These are phyloP conservation scores for Calyptomena viridis DNA, from an alignment of 2,113 vertebrate species.

Conservation along the genomic window DNA sequence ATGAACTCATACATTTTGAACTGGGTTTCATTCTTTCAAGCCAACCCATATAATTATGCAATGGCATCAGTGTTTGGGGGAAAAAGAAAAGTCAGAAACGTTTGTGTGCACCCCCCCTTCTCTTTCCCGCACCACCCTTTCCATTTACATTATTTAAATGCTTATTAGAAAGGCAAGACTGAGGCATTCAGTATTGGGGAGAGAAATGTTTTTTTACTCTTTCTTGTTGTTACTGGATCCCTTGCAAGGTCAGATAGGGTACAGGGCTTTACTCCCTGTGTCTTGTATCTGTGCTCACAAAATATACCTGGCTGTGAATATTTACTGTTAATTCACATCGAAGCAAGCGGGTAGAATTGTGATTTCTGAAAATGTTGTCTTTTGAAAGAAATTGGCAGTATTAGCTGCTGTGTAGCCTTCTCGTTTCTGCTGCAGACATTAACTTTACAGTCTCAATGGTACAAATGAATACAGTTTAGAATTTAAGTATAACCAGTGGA, in stretches of 20 bases:
- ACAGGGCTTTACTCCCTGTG: neutral
- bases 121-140: slow-evolving; percentile 12
- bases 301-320: neutral
- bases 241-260: slow-evolving; percentile 41
- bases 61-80: slow-evolving; percentile 53
- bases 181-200: neutral
- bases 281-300: slow-evolving; percentile 1
- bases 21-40: slow-evolving; percentile 75
- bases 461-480: neutral
- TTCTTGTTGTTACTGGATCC: neutral
- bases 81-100: slow-evolving; percentile 48
- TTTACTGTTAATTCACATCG: neutral
- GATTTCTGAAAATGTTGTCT: neutral
- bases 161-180: slow-evolving; percentile 12
- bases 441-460: neutral
- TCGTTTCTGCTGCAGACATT: neutral
- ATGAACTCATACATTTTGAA: slow-evolving; percentile 81
- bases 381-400: neutral
- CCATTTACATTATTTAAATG: slow-evolving; percentile 65
- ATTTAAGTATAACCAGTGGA: neutral
- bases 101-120: slow-evolving; percentile 5
- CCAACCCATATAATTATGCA: slow-evolving; percentile 74
- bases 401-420: neutral
- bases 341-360: neutral
- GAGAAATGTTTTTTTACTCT: neutral